Percentiles rank a stretch among this genome's conserved stretches.
These are phyloP conservation scores for Quadroppia sp. DNA, from an alignment of 2,888 invertebrate species.

Conservation along the genomic window DNA sequence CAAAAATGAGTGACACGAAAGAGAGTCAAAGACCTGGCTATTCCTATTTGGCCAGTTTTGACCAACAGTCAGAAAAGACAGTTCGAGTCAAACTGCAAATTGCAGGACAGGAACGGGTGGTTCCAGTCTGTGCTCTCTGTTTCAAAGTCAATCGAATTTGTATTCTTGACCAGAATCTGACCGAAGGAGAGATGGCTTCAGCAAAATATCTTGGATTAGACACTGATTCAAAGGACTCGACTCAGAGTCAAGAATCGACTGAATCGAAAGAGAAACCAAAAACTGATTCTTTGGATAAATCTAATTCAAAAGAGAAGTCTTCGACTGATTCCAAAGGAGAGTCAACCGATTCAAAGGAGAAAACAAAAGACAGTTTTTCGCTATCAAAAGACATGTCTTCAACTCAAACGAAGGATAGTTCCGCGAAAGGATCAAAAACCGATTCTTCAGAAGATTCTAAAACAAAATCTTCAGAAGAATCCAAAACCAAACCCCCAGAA, in stretches of 20 bases:
- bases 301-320: neutral
- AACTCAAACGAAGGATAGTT: neutral
- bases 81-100: slow-evolving; percentile 19
- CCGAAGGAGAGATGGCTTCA: neutral
- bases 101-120: neutral
- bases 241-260: too few relatives aligned
- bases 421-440: too few relatives aligned
- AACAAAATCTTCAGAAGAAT: neutral
- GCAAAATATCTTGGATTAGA: slow-evolving; percentile 6
- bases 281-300: neutral
- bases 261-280: too few relatives aligned
- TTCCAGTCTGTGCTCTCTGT: slow-evolving; percentile 12
- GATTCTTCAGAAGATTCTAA: neutral
- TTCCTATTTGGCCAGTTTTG: slow-evolving; percentile 2
- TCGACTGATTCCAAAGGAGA: neutral
- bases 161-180: neutral
- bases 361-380: too few relatives aligned
- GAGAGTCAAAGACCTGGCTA: slow-evolving; percentile 16
- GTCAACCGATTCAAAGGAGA: neutral
- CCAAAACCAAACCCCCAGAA: neutral
- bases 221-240: neutral
- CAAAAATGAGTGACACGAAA: too few relatives aligned
- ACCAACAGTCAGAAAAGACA: neutral
- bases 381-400: too few relatives aligned
- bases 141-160: neutral